These are phyloP conservation scores for Hipparchia semele DNA, from an alignment of 2,888 invertebrate genomes.

Conservation along the genomic window DNA sequence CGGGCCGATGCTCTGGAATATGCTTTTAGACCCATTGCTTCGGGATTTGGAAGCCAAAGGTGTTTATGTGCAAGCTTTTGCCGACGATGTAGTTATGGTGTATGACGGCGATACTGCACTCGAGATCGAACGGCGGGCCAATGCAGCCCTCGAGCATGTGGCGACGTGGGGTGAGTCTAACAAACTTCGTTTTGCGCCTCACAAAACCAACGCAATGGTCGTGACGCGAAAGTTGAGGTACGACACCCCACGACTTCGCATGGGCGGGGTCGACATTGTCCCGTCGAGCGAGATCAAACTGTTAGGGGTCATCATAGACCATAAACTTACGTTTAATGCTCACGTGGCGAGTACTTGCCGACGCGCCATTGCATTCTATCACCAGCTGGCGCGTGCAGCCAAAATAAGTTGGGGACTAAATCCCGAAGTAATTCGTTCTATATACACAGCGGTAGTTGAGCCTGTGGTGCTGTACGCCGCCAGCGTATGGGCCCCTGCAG, in stretches of 20 bases:
- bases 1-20: too few species aligned
- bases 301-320: not conserved
- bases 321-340: not conserved
- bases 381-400: constrained; percentile 12
- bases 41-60: not conserved
- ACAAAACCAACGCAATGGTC: too few species aligned
- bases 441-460: constrained; percentile 18
- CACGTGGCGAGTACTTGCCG: not conserved
- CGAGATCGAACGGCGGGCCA: not conserved
- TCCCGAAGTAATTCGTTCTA: not conserved
- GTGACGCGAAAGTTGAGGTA: too few species aligned
- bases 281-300: not conserved
- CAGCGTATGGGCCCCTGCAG: constrained; percentile 7
- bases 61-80: too few species aligned
- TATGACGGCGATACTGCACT: not conserved
- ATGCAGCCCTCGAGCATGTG: not conserved
- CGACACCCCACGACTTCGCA: too few species aligned
- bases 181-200: not conserved
- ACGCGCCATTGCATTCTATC: not conserved
- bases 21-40: too few species aligned
- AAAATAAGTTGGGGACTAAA: constrained; percentile 14
- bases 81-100: too few species aligned
- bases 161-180: not conserved
- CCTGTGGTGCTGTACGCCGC: constrained; percentile 24
- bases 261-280: not conserved